A percentile compares a stretch with the other conserved stretches of the same genome.
These are phyloP conservation scores for Diglossa cyanea DNA, from an alignment of 2,797 vertebrate species.

Conservation along the genomic window DNA sequence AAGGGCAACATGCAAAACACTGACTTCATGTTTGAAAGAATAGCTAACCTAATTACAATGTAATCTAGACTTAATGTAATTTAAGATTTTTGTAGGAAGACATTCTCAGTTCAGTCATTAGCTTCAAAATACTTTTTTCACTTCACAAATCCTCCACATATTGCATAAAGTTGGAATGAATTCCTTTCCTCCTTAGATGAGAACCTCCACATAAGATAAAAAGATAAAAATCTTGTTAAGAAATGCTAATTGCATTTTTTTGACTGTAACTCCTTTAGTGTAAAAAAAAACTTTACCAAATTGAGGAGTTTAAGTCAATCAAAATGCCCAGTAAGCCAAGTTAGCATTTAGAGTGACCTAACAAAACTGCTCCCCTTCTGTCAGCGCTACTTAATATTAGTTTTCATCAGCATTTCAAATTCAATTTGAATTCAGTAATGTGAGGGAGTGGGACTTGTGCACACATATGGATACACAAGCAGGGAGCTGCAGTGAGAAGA, in stretches of 20 bases:
- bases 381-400: neutral
- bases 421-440: neutral
- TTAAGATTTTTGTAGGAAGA: neutral
- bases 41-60: constrained; percentile 37
- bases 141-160: neutral
- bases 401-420: neutral
- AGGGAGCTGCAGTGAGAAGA: neutral
- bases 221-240: neutral
- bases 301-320: neutral
- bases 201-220: neutral
- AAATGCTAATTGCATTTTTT: neutral
- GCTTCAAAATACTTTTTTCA: neutral
- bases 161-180: neutral
- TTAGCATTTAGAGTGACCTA: neutral
- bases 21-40: constrained; percentile 17
- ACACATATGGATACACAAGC: accelerated
- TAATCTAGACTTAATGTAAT: neutral
- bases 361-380: neutral
- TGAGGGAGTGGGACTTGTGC: neutral
- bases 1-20: neutral
- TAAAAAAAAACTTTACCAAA: neutral
- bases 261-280: neutral
- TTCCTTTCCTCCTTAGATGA: neutral
- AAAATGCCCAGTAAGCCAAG: neutral
- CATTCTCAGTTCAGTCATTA: neutral